Conservation (phyloP, 2,797 vertebrate species). For the Rhyacichthys aspro region DNA sequence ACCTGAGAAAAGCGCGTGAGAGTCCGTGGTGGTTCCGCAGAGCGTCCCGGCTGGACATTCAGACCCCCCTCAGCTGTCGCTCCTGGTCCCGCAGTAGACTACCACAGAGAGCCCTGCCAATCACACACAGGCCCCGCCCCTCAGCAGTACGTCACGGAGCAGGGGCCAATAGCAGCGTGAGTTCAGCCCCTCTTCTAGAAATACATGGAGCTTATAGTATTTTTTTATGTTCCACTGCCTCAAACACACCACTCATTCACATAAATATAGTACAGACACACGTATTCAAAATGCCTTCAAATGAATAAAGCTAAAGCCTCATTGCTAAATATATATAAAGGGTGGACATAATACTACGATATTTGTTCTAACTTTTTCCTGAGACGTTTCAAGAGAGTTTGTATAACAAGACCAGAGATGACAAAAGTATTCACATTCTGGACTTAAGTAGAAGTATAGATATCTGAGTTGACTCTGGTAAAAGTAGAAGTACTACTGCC, state of each 20-base stretch:
- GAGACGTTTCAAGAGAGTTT: too few relatives aligned
- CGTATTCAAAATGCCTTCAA: neutral
- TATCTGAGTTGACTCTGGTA: too few relatives aligned
- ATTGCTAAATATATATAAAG: too few relatives aligned
- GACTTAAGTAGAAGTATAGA: too few relatives aligned
- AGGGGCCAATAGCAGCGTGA: constrained; percentile 53
- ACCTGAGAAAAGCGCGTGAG: constrained; percentile 57
- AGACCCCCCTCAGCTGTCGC: constrained; percentile 69
- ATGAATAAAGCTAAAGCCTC: too few relatives aligned
- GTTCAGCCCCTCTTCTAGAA: constrained; percentile 8
- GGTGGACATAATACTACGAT: too few relatives aligned
- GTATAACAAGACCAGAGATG: too few relatives aligned
- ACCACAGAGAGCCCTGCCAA: constrained; percentile 70
- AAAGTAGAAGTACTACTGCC: too few relatives aligned
- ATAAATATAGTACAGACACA: neutral
- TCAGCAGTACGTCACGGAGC: constrained; percentile 3
- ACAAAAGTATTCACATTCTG: too few relatives aligned
- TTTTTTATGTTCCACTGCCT: constrained; percentile 7
- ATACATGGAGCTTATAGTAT: constrained; percentile 35
- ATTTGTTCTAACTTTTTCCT: too few relatives aligned
- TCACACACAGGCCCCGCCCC: constrained; percentile 67
- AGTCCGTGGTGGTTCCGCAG: constrained; percentile 43
- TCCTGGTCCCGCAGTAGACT: constrained; percentile 78
- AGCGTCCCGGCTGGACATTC: constrained; percentile 72
- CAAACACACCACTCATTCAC: constrained; percentile 44